These are phyloP conservation scores for Amphipyra tragopoginis DNA, from an alignment of 2,888 invertebrate species.

Conservation along the genomic window DNA sequence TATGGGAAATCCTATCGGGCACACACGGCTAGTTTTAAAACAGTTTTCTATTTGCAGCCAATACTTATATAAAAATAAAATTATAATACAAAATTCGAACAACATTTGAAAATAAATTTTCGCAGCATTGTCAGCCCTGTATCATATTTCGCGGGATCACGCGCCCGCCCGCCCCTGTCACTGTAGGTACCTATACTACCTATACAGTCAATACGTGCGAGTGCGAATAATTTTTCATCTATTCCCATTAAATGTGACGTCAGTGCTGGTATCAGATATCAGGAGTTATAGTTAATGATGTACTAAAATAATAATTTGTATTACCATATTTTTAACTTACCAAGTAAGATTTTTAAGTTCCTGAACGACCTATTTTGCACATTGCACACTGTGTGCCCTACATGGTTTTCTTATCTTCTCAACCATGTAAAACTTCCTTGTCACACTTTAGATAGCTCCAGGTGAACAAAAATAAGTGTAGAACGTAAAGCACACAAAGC, in stretches of 20 bases:
- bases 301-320: background rate
- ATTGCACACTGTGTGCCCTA: background rate
- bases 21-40: no score
- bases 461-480: constrained; percentile 51
- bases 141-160: constrained; percentile 74
- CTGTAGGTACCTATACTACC: constrained; percentile 74
- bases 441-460: constrained; percentile 32
- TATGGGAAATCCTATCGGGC: no score
- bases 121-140: constrained; percentile 63
- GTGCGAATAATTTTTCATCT: constrained; percentile 87
- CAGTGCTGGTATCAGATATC: constrained; percentile 37
- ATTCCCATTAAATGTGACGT: constrained; percentile 75
- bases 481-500: constrained; percentile 47
- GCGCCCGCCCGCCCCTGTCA: constrained; percentile 75
- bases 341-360: no score
- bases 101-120: background rate
- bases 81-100: no score
- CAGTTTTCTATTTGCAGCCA: no score
- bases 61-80: no score
- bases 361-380: background rate
- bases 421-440: constrained; percentile 14
- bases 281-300: constrained; percentile 20
- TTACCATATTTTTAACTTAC: background rate
- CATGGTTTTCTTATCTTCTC: constrained; percentile 21
- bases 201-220: constrained; percentile 82